Evolutionary conservation across 2,888 invertebrate species (phyloP).

Genomic region (Cryptus armator): DNA sequence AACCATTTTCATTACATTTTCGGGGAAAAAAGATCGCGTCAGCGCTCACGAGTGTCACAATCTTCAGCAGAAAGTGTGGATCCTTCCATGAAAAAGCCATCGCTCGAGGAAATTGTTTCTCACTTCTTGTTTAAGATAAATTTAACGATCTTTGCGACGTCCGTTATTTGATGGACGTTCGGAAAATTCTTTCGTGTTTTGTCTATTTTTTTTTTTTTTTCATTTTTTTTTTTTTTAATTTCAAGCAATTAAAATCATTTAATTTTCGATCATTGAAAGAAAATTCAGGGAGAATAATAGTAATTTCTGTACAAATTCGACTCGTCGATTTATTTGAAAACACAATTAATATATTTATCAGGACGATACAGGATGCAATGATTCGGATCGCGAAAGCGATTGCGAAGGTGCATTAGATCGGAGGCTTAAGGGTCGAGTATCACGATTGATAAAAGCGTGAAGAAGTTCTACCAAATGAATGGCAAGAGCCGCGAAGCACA

Average conservation of each 20-base stretch:
- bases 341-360: background rate
- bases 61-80: constrained; percentile 68
- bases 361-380: constrained; percentile 11
- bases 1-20: background rate
- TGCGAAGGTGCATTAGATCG: constrained; percentile 44
- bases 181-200: constrained; percentile 38
- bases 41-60: constrained; percentile 65
- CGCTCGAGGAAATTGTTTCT: background rate
- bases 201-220: constrained; percentile 30
- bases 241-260: too few relatives aligned
- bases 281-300: too few relatives aligned
- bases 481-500: constrained; percentile 65
- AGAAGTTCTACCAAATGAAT: constrained; percentile 70
- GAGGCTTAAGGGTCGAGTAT: constrained; percentile 51
- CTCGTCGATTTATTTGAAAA: background rate
- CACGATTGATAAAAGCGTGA: constrained; percentile 65
- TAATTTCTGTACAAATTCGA: background rate
- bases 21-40: too few relatives aligned
- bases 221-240: background rate
- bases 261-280: too few relatives aligned
- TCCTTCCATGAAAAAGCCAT: constrained; percentile 59
- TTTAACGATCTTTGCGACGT: background rate
- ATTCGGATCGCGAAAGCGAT: constrained; percentile 30
- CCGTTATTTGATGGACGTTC: background rate
- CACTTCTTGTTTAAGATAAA: background rate